Evolutionary conservation across 2,888 invertebrate species (phyloP), one percentile per base, ranked within the genome.

Genomic region (Cephus rjabovi): DNA sequence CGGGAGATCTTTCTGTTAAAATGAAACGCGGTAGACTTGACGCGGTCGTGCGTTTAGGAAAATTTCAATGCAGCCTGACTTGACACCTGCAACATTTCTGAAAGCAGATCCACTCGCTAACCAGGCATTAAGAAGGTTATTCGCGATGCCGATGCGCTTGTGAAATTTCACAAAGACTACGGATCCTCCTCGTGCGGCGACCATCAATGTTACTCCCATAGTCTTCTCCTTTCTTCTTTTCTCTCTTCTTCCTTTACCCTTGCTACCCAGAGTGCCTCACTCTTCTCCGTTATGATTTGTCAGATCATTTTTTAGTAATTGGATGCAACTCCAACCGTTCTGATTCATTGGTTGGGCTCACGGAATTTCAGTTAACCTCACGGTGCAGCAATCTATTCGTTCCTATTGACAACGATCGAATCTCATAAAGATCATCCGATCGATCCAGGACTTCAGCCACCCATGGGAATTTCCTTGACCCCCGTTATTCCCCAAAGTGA

Each of bases 301-400:
- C 2, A 11, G 35, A 23, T 12, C 3, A 15, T 34, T 35, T 12
- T 34, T 35, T n/a, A 34, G 74, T 34, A 74, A 74, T 74, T 74
- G 23, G 74, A 74, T 74, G 12, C 35, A 23, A 35, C 35, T 74
- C 35, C 74, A 74, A 74, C 1, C 74, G 23, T 74, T 74, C 23
- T 1, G 74, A 33, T 71, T 71, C 71, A 15, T 30, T 30, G 30
- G 4, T 30, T 34, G 1, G 71, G 71, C 34, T 71, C 71, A 34
- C 31, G 71, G 71, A 15, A 71, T 71, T 71, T 9, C 71, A 71
- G 31, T 31, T 15, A 40, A 40, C 15, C 40, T 40, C 40, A 40
- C 15, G 40, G 23, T 40, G 2, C 15, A 23, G 6, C 2, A 15
- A 15, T 23, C 9, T 1, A 6, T 56, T 23, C 40, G 4, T 15